Evolutionary conservation across 2,888 invertebrate genomes (phyloP), one percentile per base, ranked within the genome.

Genomic region (Allacma fusca): DNA sequence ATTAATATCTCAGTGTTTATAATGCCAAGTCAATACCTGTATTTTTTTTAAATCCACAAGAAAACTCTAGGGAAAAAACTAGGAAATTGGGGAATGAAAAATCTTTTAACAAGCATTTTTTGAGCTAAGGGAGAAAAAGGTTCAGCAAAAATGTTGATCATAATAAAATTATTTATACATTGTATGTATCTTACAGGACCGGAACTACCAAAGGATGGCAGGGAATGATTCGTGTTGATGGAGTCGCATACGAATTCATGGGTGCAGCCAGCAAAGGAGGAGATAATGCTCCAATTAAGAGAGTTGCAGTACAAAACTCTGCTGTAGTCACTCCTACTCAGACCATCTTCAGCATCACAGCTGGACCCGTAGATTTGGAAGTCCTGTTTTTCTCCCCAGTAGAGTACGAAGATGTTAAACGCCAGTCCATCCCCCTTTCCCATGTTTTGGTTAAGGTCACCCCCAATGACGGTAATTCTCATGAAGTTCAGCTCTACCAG

Each of bases 321-420:
- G 24, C 78, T 26, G 64, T 68, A 72, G 78, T 79, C 40, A 81
- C 81, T 19, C 83, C 81, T 21, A 83, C 81, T 13, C 81, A 80
- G 44, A 78, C 83, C 43, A 67, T 78, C 16, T 81, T 83, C 62
- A 59, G 50, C 0, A 75, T 81, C 40, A 68, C 40, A 0, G 81
- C 81, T 71, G 83, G 83, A 0, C 79, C 81, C 5, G 78, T 83
- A 21, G 72, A 80, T 64, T 50, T 83, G 23, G 79, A 69, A 26
- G 80, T 83, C 29, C 81, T 76, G 0, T 83, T 83, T 76, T 59
- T 81, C 40, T 81, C 81, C 9, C 83, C 83, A 5, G 83, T 83
- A 1, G 83, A 83, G 71, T 62, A 59, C 59, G 50, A 77, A 1
- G 80, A 83, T 59, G 23, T 80, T 13, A 43, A 76, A n/a, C 70